These are phyloP conservation scores for Trichechus manatus DNA, from an alignment of 2,113 vertebrate species.

Conservation along the genomic window DNA sequence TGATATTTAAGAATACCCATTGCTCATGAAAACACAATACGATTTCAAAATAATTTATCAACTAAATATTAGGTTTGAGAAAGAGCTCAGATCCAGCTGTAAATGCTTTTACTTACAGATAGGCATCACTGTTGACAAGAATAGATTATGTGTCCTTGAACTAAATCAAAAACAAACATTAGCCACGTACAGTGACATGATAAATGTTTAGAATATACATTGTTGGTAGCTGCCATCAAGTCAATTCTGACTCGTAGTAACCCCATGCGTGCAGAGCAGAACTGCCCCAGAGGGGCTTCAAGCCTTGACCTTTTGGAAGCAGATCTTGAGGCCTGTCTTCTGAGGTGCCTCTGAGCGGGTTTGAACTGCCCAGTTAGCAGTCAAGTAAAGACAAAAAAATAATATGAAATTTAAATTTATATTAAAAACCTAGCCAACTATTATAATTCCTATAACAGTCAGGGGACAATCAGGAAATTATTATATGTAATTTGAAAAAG, in stretches of 20 bases:
- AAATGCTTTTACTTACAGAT: too few species aligned
- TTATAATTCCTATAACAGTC: not conserved
- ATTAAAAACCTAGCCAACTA: not conserved
- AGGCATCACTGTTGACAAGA: not conserved
- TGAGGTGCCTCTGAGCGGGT: too few species aligned
- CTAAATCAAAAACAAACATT: not conserved
- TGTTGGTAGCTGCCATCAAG: too few species aligned
- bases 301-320: too few species aligned
- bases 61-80: not conserved
- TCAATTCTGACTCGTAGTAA: too few species aligned
- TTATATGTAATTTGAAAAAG: not conserved
- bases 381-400: not conserved
- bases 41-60: too few species aligned
- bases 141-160: not conserved
- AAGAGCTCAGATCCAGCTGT: not conserved
- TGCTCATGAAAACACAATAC: too few species aligned
- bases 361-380: too few species aligned
- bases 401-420: conserved; percentile 21
- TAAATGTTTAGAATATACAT: not conserved
- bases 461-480: not conserved
- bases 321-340: too few species aligned
- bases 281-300: too few species aligned
- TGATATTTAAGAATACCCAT: not conserved
- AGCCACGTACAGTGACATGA: not conserved
- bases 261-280: too few species aligned